Evolutionary conservation across 2,888 invertebrate genomes (phyloP).

Genomic region (Panzeria rudis): DNA sequence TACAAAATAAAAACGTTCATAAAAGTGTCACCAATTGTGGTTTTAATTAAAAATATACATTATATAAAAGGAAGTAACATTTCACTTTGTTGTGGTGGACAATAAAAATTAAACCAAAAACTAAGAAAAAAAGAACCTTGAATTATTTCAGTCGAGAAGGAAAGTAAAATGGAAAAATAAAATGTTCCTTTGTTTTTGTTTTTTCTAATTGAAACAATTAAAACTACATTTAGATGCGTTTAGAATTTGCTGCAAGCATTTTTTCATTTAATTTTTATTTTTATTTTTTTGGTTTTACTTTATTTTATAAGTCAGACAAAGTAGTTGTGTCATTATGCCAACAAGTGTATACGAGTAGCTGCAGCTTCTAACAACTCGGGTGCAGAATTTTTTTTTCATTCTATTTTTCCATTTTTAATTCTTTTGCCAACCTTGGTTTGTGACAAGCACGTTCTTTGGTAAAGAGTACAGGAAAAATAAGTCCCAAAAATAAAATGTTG

Average conservation of each 20-base stretch:
- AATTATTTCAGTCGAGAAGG: conserved; percentile 19
- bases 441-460: conserved; percentile 23
- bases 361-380: neutral
- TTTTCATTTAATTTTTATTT: conserved; percentile 4
- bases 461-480: neutral
- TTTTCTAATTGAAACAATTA: conserved; percentile 65
- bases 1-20: conserved; percentile 21
- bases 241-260: conserved; percentile 52
- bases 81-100: conserved; percentile 49
- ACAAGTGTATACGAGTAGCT: conserved; percentile 24
- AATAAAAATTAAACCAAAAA: conserved; percentile 19
- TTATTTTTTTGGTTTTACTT: conserved; percentile 2
- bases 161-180: conserved; percentile 3
- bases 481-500: conserved; percentile 6
- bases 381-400: neutral
- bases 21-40: conserved; percentile 57
- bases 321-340: conserved; percentile 39
- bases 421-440: conserved; percentile 28
- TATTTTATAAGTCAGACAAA: conserved; percentile 27
- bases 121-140: conserved; percentile 36
- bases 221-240: conserved; percentile 64
- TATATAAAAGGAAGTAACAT: conserved; percentile 49
- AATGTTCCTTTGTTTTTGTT: conserved; percentile 7
- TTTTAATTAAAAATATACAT: conserved; percentile 58
- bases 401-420: conserved; percentile 2